These are phyloP conservation scores for Altica lythri DNA, from an alignment of 2,888 invertebrate genomes.

Conservation along the genomic window DNA sequence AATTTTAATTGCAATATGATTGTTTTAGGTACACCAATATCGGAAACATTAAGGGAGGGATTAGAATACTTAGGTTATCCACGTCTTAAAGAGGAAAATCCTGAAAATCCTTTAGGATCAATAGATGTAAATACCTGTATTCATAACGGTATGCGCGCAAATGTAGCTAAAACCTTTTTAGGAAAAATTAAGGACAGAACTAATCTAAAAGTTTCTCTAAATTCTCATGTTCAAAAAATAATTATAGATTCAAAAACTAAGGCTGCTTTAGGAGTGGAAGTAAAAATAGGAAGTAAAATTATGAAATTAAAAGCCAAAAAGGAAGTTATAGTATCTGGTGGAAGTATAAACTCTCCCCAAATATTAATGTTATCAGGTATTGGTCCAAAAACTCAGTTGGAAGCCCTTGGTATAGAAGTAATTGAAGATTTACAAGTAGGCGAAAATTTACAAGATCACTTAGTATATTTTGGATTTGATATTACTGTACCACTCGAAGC, in stretches of 20 bases:
- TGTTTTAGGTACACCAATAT: conserved; percentile 46
- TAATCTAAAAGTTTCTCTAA: conserved; percentile 65
- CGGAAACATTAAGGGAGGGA: conserved; percentile 47
- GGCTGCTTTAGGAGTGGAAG: conserved; percentile 57
- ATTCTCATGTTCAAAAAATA: conserved; percentile 62
- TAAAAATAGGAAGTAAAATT: conserved; percentile 49
- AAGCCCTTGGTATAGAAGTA: conserved; percentile 56
- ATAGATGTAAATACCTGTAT: conserved; percentile 45
- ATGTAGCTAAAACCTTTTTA: conserved; percentile 75
- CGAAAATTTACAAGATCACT: conserved; percentile 63
- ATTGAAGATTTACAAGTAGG: conserved; percentile 61
- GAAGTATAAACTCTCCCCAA: conserved; percentile 70
- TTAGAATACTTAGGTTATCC: conserved; percentile 41
- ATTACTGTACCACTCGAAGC: background rate
- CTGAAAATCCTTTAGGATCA: conserved; percentile 43
- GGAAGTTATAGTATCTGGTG: conserved; percentile 69
- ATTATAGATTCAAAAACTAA: conserved; percentile 57
- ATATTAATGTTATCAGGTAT: conserved; percentile 72
- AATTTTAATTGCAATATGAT: too few relatives aligned
- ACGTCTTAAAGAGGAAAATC: background rate
- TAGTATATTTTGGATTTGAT: conserved; percentile 32
- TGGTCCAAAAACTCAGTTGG: conserved; percentile 61
- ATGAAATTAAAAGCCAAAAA: conserved; percentile 57
- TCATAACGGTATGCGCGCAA: conserved; percentile 55
- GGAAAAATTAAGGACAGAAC: conserved; percentile 58